These are phyloP conservation scores for Caenorhabditis wallacei DNA, from an alignment of 2,888 invertebrate genomes.

Conservation along the genomic window DNA sequence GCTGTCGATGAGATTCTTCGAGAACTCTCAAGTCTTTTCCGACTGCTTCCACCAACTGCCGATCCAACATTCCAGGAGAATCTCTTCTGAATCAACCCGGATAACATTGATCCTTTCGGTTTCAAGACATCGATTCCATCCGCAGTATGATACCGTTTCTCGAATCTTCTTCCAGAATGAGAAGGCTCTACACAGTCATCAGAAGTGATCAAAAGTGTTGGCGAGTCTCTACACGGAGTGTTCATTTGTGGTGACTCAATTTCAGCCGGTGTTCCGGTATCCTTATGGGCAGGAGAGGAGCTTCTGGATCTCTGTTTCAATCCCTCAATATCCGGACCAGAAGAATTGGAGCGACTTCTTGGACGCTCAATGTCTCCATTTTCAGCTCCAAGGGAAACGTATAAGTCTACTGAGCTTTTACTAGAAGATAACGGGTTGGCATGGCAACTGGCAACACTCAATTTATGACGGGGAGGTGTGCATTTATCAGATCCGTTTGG, in stretches of 20 bases:
- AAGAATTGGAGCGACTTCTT: constrained; percentile 73
- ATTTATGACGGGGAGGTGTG: constrained; percentile 66
- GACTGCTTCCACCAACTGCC: constrained; percentile 66
- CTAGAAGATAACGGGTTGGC: constrained; percentile 70
- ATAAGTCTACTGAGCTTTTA: constrained; percentile 74
- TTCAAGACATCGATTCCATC: constrained; percentile 86
- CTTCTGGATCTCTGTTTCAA: constrained; percentile 63
- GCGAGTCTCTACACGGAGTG: constrained; percentile 61
- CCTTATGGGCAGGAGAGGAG: constrained; percentile 59
- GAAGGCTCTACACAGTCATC: constrained; percentile 64
- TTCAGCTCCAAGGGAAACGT: constrained; percentile 65
- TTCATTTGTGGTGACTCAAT: constrained; percentile 28
- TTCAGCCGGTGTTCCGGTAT: constrained; percentile 23
- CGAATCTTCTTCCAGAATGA: constrained; percentile 69
- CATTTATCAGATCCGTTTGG: constrained; percentile 50
- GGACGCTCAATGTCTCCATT: constrained; percentile 51
- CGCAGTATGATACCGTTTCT: constrained; percentile 83
- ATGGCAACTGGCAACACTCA: constrained; percentile 71
- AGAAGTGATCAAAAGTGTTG: constrained; percentile 64
- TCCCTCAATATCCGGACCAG: constrained; percentile 72
- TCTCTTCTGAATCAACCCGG: constrained; percentile 71
- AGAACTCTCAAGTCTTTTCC: constrained; percentile 73
- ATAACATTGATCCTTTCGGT: constrained; percentile 68
- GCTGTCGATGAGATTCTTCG: constrained; percentile 77
- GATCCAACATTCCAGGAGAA: constrained; percentile 75